Percentiles rank a stretch among this genome's conserved stretches.
These are phyloP conservation scores for Perccottus glenii DNA, from an alignment of 2,113 vertebrate species.

Conservation along the genomic window DNA sequence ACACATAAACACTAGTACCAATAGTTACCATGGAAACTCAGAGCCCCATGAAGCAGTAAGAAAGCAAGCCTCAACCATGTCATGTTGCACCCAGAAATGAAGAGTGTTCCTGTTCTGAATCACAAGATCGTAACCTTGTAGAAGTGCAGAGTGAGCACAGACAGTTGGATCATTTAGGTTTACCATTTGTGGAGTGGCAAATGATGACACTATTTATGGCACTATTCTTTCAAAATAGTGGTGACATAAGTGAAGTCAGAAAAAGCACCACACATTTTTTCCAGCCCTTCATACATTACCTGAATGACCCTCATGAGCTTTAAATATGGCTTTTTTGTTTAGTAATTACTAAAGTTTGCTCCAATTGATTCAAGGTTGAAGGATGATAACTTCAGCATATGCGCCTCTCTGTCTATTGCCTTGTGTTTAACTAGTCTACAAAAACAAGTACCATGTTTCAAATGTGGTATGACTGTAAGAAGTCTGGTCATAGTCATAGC, in stretches of 20 bases:
- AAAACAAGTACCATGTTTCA: slow-evolving; percentile 1
- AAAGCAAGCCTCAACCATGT: slow-evolving; percentile 1
- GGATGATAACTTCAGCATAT: slow-evolving; percentile 3
- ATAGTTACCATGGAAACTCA: slow-evolving; percentile 41
- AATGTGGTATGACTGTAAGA: background rate
- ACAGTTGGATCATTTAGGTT: background rate
- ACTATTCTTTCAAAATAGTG: too few relatives aligned
- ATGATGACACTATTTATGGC: background rate
- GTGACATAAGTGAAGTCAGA: background rate
- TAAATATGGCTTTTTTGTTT: slow-evolving; percentile 30
- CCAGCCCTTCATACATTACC: slow-evolving; percentile 19
- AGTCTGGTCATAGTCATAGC: background rate
- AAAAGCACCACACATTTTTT: slow-evolving; percentile 46
- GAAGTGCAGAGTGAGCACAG: background rate
- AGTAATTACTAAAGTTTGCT: slow-evolving; percentile 2
- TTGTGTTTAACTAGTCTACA: slow-evolving; percentile 2
- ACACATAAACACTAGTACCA: slow-evolving; percentile 4
- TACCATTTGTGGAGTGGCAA: background rate
- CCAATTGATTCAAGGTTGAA: background rate
- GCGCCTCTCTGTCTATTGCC: background rate
- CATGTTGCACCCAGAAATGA: slow-evolving; percentile 3
- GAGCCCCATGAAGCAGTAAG: slow-evolving; percentile 23
- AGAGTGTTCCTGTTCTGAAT: slow-evolving; percentile 22
- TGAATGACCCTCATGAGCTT: background rate
- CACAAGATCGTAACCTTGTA: background rate